Evolutionary conservation across 2,888 invertebrate genomes (phyloP), one percentile per base, ranked within the genome.

Genomic region (Hanleya hanleyi): DNA sequence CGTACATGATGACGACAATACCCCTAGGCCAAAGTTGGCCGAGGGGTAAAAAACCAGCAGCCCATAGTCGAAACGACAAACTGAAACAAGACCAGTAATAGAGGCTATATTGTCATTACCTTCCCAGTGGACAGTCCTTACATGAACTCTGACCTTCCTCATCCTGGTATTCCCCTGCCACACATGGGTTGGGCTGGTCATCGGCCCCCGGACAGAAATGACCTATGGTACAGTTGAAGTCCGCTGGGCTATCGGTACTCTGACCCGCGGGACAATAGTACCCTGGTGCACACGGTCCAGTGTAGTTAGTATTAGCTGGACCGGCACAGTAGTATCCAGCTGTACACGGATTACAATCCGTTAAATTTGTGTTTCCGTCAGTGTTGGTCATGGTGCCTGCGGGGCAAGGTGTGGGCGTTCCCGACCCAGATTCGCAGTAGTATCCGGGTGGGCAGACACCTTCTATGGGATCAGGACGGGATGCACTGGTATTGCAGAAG

Each of bases 261-360:
- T 98, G 97, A 85, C 99, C 99, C 81, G 97, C 97, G 7, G 99
- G 98, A 89, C 99, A 99, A 88, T 98, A 89, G 74, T 83, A 89
- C 64, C 64, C 64, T 2, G 87, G 76, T 1, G 78, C 76, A 77
- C 89, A 89, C 0, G 82, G 83, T 6, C 86, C 89, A 32, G 86
- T 85, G 47, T 70, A 74, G 49, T 77, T 77, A 22, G 82, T 86
- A 64, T 85, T 84, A 32, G 81, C 87, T 4, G 78, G 75, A 32
- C 86, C 86, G 15, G 82, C 78, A 74, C 89, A 89, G 81, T 86
- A 89, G 73, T 77, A 88, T 1, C 87, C 86, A n/a, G 85, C 82
- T 0, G 85, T 83, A 77, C 89, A 89, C 4, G 74, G 76, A 9
- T 80, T 75, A 76, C 89, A 89, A 77, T 85, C 80, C 0, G 81